These are phyloP conservation scores for Dromiciops gliroides DNA, from an alignment of 2,113 vertebrate genomes.

Conservation along the genomic window DNA sequence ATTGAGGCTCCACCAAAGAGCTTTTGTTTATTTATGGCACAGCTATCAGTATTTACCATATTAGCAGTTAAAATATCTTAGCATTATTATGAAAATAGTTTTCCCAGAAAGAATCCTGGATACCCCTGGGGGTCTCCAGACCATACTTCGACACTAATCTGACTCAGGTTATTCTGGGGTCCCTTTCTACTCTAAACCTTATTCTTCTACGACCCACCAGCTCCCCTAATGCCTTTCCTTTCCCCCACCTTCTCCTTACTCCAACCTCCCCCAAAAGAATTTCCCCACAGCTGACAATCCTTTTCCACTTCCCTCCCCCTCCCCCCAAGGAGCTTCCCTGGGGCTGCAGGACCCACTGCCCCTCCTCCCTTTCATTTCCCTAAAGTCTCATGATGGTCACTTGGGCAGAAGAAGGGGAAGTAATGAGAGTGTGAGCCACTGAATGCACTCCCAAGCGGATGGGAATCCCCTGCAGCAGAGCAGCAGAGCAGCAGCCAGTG, in stretches of 20 bases:
- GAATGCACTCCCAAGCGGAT: background rate
- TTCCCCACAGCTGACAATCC: background rate
- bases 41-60: background rate
- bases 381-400: background rate
- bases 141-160: background rate
- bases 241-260: too few relatives aligned
- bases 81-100: background rate
- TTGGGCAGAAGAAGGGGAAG: background rate
- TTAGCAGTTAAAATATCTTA: background rate
- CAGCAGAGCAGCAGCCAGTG: too few relatives aligned
- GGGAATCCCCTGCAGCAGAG: background rate
- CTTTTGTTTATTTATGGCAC: background rate
- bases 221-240: background rate
- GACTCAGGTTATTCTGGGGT: background rate
- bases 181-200: background rate
- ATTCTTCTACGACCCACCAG: background rate
- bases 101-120: background rate
- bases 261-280: background rate
- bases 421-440: background rate
- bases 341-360: background rate
- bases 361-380: background rate
- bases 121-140: background rate
- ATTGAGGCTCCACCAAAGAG: background rate
- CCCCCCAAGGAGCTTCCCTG: background rate
- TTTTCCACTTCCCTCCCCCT: background rate